These are phyloP conservation scores for Himalopsyche tibetana DNA, from an alignment of 2,888 invertebrate species.

Conservation along the genomic window DNA sequence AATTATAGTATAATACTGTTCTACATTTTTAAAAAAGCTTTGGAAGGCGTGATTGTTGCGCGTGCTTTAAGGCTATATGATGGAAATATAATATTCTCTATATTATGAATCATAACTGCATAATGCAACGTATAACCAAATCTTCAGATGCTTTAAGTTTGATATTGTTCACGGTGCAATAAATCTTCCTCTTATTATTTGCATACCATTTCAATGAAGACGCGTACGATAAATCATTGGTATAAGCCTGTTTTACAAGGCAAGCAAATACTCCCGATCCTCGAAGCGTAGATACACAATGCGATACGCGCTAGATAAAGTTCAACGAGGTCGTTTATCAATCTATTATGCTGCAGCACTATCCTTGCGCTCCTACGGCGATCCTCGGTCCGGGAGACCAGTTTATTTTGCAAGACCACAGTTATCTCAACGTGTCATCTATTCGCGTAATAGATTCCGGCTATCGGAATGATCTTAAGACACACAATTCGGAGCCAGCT, in stretches of 20 bases:
- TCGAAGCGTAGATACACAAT: neutral
- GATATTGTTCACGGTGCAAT: conserved; percentile 16
- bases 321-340: conserved; percentile 58
- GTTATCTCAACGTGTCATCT: conserved; percentile 61
- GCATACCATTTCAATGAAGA: conserved; percentile 34
- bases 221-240: neutral
- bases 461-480: conserved; percentile 50
- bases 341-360: conserved; percentile 52
- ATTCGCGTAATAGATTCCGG: conserved; percentile 62
- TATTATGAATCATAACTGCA: neutral
- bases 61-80: too few species aligned
- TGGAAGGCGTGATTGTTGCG: too few species aligned
- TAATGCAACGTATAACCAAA: neutral
- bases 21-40: too few species aligned
- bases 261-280: neutral
- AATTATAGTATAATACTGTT: too few species aligned
- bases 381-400: conserved; percentile 45
- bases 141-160: neutral
- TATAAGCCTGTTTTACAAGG: conserved; percentile 12
- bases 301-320: conserved; percentile 56
- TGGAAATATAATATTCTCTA: neutral
- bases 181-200: conserved; percentile 9
- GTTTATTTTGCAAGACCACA: conserved; percentile 55
- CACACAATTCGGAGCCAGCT: neutral
- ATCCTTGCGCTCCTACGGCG: neutral